phyloP scores from a whole-genome alignment of 2,888 invertebrate species.

The Geophilus truncorum region DNA sequence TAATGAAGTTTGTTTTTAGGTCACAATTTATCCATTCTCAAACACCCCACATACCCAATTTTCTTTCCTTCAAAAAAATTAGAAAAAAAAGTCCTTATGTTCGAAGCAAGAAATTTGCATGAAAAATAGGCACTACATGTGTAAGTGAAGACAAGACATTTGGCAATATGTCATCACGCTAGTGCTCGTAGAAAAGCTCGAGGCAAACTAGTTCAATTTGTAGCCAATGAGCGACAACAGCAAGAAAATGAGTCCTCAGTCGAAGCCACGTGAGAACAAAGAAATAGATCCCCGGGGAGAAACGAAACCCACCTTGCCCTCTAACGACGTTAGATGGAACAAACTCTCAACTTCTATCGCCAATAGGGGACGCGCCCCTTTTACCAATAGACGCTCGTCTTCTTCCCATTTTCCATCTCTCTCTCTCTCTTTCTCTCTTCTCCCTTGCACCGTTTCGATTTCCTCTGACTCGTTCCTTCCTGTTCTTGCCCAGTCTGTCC shows the following conservation, averaged over 20 bases:
- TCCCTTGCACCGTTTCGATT: background rate
- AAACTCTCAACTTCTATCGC: conserved; percentile 16
- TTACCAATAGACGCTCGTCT: conserved; percentile 20
- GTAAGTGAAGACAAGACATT: background rate
- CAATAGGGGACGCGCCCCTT: conserved; percentile 16
- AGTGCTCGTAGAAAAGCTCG: background rate
- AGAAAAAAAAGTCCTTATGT: background rate
- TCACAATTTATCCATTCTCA: background rate
- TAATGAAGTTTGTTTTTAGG: no score
- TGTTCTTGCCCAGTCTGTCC: conserved; percentile 16
- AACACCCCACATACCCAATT: background rate
- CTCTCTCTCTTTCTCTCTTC: background rate
- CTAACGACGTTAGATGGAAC: conserved; percentile 15
- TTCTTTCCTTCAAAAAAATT: background rate
- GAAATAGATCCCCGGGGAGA: conserved; percentile 14
- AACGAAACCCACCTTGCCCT: conserved; percentile 16
- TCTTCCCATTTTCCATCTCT: conserved; percentile 6
- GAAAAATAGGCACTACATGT: background rate
- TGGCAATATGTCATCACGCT: background rate
- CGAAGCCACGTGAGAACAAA: conserved; percentile 12
- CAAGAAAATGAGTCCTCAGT: conserved; percentile 16
- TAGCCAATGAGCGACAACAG: conserved; percentile 11
- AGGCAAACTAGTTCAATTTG: conserved; percentile 20
- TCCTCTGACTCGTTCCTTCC: conserved; percentile 1
- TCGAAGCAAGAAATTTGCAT: background rate